phyloP scores from a whole-genome alignment of 2,113 vertebrate species.

The Phyllostomus discolor region DNA sequence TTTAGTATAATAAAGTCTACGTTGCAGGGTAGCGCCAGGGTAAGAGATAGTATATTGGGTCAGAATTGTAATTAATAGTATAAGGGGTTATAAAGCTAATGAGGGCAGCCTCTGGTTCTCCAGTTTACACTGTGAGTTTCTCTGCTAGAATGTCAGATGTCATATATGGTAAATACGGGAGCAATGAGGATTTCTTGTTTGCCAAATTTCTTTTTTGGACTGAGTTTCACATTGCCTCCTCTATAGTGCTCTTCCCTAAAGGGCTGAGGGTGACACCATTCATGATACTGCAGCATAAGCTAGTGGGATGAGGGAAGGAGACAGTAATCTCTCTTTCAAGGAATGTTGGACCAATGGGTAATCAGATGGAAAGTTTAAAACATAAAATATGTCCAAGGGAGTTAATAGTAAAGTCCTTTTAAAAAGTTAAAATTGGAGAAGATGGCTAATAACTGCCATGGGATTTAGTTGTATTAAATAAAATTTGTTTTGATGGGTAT shows the following conservation, averaged over 20 bases:
- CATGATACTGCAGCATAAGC: not conserved
- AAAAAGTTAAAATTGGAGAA: not conserved
- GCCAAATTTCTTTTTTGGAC: not conserved
- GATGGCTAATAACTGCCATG: not conserved
- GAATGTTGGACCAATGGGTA: not conserved
- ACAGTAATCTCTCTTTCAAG: not conserved
- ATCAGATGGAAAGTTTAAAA: conserved; percentile 11
- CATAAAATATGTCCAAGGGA: not conserved
- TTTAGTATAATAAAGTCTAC: not conserved
- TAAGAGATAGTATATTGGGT: not conserved
- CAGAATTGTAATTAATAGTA: not conserved
- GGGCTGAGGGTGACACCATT: not conserved
- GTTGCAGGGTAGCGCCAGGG: not conserved
- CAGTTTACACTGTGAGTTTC: not conserved
- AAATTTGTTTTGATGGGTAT: not conserved
- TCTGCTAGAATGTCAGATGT: not conserved
- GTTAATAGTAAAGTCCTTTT: not conserved
- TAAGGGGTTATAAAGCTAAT: not conserved
- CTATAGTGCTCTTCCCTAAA: not conserved
- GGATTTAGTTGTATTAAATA: not conserved
- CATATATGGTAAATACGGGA: not conserved
- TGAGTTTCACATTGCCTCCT: not conserved
- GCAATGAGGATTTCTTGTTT: not conserved
- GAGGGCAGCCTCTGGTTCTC: not conserved
- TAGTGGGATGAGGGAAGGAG: not conserved